Conservation (phyloP, 2,797 vertebrate species). For the Xerus rutilus region DNA sequence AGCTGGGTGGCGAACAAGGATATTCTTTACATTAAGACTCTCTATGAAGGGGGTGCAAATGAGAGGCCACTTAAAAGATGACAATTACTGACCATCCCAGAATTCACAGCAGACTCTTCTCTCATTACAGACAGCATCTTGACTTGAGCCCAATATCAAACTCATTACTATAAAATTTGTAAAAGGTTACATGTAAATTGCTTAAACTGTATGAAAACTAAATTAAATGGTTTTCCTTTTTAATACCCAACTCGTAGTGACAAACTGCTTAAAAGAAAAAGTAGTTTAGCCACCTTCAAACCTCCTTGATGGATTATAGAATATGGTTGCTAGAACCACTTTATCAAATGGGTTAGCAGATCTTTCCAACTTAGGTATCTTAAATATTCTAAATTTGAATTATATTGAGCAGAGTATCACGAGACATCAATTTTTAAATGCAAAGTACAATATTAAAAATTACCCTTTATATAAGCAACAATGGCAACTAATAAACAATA, state of each 20-base stretch:
- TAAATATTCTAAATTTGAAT: slow-evolving; percentile 48
- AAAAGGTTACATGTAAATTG: slow-evolving; percentile 25
- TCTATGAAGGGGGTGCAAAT: not conserved
- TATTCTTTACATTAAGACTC: not conserved
- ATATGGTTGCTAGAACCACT: slow-evolving; percentile 8
- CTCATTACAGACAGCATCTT: not conserved
- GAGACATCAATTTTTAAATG: slow-evolving; percentile 54
- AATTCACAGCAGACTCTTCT: not conserved
- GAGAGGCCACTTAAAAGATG: not conserved
- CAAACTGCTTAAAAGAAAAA: slow-evolving; percentile 30
- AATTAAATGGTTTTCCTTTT: not conserved
- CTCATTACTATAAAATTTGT: not conserved
- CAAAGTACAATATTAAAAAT: slow-evolving; percentile 53
- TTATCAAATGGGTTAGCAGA: slow-evolving; percentile 32
- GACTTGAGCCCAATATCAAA: not conserved
- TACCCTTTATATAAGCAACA: not conserved
- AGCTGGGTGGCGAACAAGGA: not conserved
- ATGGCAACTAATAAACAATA: slow-evolving; percentile 46
- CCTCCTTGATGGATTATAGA: not conserved
- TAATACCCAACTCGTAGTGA: slow-evolving; percentile 41
- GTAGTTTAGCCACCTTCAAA: not conserved
- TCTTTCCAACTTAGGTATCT: slow-evolving; percentile 13
- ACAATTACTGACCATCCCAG: not conserved
- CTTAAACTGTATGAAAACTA: slow-evolving; percentile 45
- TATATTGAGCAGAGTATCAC: slow-evolving; percentile 34